phyloP scores from a whole-genome alignment of 2,113 vertebrate species.

The Dermatemys mawii region DNA sequence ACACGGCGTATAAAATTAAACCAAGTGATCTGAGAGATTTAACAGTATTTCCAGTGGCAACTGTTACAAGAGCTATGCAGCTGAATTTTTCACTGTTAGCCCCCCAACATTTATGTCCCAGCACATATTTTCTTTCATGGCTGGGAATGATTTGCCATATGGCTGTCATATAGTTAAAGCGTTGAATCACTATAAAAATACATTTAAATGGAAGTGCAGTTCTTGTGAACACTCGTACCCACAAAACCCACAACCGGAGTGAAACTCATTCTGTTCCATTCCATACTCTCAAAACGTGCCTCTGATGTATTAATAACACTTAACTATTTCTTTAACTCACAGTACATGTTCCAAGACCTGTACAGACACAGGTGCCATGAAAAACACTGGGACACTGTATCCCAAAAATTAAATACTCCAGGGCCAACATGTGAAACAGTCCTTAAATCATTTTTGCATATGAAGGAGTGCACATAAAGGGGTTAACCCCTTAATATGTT shows the following conservation, averaged over 20 bases:
- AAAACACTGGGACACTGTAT: neutral
- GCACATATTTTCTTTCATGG: neutral
- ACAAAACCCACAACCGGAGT: neutral
- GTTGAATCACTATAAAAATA: neutral
- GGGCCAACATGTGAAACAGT: neutral
- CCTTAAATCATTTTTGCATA: accelerated
- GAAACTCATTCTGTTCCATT: conserved; percentile 11
- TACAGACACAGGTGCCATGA: neutral
- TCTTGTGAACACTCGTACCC: neutral
- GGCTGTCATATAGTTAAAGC: neutral
- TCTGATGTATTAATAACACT: neutral
- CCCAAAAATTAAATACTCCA: neutral
- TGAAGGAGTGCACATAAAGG: neutral
- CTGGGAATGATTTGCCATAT: neutral
- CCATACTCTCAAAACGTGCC: neutral
- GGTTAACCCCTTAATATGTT: neutral
- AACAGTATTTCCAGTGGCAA: neutral
- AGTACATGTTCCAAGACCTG: neutral
- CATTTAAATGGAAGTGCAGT: neutral
- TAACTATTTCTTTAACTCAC: neutral
- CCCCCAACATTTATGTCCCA: neutral
- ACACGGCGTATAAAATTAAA: neutral
- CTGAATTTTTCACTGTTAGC: neutral
- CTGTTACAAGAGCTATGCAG: neutral
- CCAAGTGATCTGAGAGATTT: neutral